Evolutionary conservation across 2,888 invertebrate genomes (phyloP).

Genomic region (Latrodectus hesperus): DNA sequence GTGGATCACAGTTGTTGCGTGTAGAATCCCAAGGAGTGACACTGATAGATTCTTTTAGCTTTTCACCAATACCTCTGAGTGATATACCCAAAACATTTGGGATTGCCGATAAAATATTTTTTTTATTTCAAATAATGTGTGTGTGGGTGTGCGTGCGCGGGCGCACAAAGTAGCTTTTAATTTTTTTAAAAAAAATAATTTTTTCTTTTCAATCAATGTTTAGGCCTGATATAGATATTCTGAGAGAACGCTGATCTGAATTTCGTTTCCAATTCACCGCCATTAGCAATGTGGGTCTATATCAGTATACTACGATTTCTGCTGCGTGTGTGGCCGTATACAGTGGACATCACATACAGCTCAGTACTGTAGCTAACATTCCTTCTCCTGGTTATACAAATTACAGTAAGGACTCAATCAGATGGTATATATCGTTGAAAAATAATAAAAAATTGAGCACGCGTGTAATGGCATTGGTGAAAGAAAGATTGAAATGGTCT

Average conservation of each 20-base stretch:
- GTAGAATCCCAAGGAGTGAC: neutral
- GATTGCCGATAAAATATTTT: neutral
- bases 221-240: conserved; percentile 10
- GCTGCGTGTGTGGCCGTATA: neutral
- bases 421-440: neutral
- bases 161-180: no score
- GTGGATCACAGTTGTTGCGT: neutral
- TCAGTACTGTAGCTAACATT: neutral
- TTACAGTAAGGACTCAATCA: neutral
- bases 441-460: neutral
- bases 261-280: no score
- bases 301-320: neutral
- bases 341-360: neutral
- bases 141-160: no score
- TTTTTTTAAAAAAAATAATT: no score
- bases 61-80: conserved; percentile 8
- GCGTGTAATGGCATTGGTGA: neutral
- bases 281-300: no score
- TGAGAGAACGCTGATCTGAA: neutral
- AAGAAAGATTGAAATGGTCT: neutral
- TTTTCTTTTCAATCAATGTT: neutral
- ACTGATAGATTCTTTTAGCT: conserved; percentile 29
- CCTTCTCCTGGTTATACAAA: neutral
- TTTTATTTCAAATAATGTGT: neutral
- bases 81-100: conserved; percentile 43